Evolutionary conservation across 92 coral and sea anemone genomes (phyloP), one percentile per base, ranked within the genome.

Genomic region (Anthopleura xanthogrammica): DNA sequence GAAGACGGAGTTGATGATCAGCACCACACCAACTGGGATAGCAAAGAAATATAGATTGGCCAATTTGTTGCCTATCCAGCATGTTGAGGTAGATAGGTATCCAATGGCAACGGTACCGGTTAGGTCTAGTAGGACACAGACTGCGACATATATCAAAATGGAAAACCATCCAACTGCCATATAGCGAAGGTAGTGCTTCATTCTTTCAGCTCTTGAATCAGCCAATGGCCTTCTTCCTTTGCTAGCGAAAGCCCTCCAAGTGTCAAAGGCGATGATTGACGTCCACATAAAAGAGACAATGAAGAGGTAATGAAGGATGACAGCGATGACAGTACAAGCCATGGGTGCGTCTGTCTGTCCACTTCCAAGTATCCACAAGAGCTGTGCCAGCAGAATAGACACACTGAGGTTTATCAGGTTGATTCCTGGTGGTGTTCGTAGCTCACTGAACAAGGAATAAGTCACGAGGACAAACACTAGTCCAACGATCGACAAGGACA

Each of bases 401-500:
- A 80, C 70, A 60, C 86, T 83, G 36, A 88, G 77, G 77, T 88
- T 86, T 80, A 88, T 88, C 41, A 88, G 79, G 85, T 88, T 89
- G 41, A 91, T 82, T 11, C 94, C 94, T 43, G 91, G 94, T 41
- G 89, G 74, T n/a, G 94, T 85, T 29, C 91, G 91, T 20, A 91
- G 94, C 78, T 91, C 94, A 55, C 65, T 23, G 78, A 91, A 91
- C 76, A 80, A 80, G 75, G 75, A 77, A 70, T 91, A 91, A 62
- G 89, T 91, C 83, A 88, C n/a, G 42, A 91, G 77, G 39, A 91
- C 81, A 60, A 83, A 78, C 46, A 66, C 36, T 43, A 85, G 84
- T 11, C 76, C 77, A 13, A 77, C 24, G 23, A 85, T 77, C 41
- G 94, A 91, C 41, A 79, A 52, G 46, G 71, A 40, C 82, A 84